A percentile compares a stretch with the other conserved stretches of the same genome.
Conservation (phyloP, 2,797 vertebrate genomes). For the Lemur catta region DNA sequence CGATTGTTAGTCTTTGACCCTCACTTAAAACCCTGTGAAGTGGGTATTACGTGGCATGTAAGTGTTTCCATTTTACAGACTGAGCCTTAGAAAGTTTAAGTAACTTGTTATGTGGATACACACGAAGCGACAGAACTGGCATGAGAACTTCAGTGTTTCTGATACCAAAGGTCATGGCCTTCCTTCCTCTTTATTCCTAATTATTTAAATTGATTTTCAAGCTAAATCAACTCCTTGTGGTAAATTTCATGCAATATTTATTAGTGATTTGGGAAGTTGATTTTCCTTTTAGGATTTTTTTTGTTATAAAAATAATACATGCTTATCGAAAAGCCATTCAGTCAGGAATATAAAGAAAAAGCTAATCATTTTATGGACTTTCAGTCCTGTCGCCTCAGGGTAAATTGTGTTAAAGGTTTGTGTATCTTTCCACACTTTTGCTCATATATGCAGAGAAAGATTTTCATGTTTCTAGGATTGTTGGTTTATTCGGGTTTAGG, state of each 20-base stretch:
- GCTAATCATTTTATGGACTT: not conserved
- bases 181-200: not conserved
- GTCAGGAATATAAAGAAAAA: slow-evolving; percentile 13
- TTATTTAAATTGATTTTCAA: slow-evolving; percentile 11
- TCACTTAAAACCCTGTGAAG: not conserved
- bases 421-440: slow-evolving; percentile 9
- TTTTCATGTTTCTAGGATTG: not conserved
- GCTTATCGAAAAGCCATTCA: not conserved
- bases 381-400: not conserved
- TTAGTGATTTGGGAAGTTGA: not conserved
- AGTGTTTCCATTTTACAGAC: not conserved
- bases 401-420: not conserved
- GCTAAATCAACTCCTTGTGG: not conserved
- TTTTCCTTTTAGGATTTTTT: slow-evolving; percentile 6
- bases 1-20: not conserved
- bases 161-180: not conserved
- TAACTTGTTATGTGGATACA: not conserved
- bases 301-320: not conserved
- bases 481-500: slow-evolving; percentile 6
- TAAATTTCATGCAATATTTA: not conserved
- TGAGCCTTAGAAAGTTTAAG: not conserved
- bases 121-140: not conserved
- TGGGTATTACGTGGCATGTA: not conserved
- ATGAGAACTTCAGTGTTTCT: not conserved
- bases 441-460: not conserved